Evolutionary conservation across 2,113 vertebrate species (phyloP).

Genomic region (Rhegmatorhina hoffmannsi): DNA sequence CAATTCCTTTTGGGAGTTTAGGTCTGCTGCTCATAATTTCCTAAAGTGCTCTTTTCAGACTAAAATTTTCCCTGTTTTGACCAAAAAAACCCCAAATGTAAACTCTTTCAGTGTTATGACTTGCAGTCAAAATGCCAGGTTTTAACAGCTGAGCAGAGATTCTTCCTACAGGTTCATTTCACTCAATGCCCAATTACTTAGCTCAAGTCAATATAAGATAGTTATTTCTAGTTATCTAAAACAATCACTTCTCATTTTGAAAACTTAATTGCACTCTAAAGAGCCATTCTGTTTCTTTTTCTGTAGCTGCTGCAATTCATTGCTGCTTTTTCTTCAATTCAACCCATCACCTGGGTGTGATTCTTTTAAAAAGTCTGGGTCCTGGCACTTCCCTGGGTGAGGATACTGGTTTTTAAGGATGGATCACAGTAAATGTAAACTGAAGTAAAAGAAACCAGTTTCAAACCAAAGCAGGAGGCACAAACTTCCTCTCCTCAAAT

Average conservation of each 20-base stretch:
- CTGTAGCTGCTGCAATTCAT: neutral
- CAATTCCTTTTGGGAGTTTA: neutral
- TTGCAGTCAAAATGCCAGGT: neutral
- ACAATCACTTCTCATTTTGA: neutral
- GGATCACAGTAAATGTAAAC: neutral
- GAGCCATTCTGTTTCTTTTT: neutral
- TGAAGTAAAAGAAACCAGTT: neutral
- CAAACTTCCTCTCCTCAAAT: neutral
- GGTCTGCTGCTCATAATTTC: neutral
- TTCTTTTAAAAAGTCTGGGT: neutral
- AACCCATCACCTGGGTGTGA: neutral
- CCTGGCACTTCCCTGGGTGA: neutral
- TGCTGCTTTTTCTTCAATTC: neutral
- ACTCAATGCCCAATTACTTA: neutral
- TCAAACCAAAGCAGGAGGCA: neutral
- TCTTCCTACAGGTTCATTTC: neutral
- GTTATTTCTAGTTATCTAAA: neutral
- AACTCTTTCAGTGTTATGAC: neutral
- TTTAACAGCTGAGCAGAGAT: neutral
- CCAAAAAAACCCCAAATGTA: neutral
- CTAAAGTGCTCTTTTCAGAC: neutral
- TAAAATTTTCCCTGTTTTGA: neutral
- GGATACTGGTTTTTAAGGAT: neutral
- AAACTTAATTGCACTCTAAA: neutral
- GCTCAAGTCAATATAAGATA: neutral